phyloP scores from a whole-genome alignment of 2,113 vertebrate genomes.

The Urocynchramus pylzowi region DNA sequence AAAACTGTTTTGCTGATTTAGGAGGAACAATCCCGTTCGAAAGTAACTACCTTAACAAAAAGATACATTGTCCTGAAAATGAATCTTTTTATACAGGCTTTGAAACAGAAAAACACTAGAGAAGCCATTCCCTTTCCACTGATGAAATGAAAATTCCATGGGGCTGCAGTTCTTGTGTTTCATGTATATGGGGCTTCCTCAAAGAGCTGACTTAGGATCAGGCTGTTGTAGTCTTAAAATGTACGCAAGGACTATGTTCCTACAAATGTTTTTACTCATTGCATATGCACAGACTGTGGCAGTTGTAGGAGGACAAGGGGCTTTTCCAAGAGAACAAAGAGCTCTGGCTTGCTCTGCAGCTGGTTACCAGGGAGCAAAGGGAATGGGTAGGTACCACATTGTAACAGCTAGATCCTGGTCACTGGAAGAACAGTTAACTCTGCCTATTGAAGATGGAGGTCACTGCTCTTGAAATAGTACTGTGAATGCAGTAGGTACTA shows the following conservation, averaged over 20 bases:
- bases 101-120: not conserved
- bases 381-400: not conserved
- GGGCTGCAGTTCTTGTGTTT: not conserved
- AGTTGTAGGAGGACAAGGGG: not conserved
- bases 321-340: not conserved
- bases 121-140: not conserved
- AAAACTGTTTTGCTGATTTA: not conserved
- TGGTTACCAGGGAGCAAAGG: not conserved
- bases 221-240: not conserved
- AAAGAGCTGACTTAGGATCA: not conserved
- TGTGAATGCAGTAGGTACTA: not conserved
- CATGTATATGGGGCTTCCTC: not conserved
- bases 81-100: not conserved
- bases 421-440: not conserved
- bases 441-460: not conserved
- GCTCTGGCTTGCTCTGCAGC: not conserved
- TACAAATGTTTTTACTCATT: not conserved
- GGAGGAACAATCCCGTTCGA: not conserved
- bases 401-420: not conserved
- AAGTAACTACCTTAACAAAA: not conserved
- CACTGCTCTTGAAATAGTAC: not conserved
- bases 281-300: too few species aligned
- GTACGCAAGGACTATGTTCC: fast-evolving
- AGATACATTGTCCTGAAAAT: not conserved
- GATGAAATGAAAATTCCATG: not conserved